Conservation (phyloP, 2,797 vertebrate species). For the Dallia pectoralis region DNA sequence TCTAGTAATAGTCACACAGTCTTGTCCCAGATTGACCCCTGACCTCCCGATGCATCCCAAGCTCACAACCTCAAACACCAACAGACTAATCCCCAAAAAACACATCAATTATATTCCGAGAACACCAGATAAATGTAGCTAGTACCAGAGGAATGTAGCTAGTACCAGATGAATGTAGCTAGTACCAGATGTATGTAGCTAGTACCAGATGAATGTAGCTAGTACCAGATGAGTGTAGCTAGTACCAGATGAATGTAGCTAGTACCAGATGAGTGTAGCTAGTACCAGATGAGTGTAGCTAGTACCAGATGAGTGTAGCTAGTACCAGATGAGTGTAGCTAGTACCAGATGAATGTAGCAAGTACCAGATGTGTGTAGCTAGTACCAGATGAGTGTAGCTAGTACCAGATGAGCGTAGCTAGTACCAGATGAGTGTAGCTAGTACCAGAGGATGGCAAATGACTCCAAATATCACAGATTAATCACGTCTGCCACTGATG, state of each 20-base stretch:
- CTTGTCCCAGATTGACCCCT: background rate
- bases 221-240: background rate
- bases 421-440: constrained; percentile 61
- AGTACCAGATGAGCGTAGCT: background rate
- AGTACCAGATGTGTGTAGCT: constrained; percentile 61
- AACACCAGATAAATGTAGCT: background rate
- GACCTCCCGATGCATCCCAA: background rate
- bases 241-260: constrained; percentile 62
- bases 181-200: constrained; percentile 73
- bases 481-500: constrained; percentile 70
- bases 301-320: constrained; percentile 61
- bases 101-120: background rate
- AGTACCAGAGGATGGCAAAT: constrained; percentile 77
- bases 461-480: constrained; percentile 76
- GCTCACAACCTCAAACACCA: background rate
- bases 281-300: background rate
- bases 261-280: too few relatives aligned
- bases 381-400: too few relatives aligned
- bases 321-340: too few relatives aligned
- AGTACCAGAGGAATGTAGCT: background rate
- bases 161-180: constrained; percentile 62
- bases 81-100: background rate
- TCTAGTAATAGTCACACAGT: background rate
- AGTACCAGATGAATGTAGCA: background rate
- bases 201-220: too few relatives aligned